Conservation (phyloP, 2,113 vertebrate species). For the Pelecanoides urinatrix region DNA sequence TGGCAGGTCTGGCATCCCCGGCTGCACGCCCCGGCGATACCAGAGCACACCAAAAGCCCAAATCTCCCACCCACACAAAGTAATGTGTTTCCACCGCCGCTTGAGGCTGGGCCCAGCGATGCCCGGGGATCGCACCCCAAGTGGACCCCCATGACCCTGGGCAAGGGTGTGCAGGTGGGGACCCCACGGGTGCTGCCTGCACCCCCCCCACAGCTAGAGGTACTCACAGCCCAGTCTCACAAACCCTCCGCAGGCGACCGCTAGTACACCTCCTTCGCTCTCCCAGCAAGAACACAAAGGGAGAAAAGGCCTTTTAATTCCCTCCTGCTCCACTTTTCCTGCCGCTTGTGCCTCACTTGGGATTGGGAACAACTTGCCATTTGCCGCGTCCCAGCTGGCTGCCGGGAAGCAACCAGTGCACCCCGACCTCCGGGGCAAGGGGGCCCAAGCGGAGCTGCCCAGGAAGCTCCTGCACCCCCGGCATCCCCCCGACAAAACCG, state of each 20-base stretch:
- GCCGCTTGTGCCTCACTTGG: not conserved
- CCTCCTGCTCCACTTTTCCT: not conserved
- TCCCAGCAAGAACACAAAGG: not conserved
- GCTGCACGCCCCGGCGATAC: rapidly evolving
- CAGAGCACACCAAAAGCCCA: rapidly evolving
- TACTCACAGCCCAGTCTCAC: not conserved
- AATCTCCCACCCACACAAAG: not conserved
- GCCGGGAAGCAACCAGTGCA: rapidly evolving
- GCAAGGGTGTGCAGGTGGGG: not conserved
- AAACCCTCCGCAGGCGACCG: not conserved
- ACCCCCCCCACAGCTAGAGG: not conserved
- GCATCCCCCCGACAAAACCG: not conserved
- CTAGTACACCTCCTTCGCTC: not conserved
- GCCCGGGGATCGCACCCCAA: not conserved
- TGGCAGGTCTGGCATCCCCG: rapidly evolving
- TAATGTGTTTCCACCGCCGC: rapidly evolving
- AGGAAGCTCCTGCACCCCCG: rapidly evolving
- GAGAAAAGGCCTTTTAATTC: constrained; percentile 8
- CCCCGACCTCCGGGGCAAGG: not conserved
- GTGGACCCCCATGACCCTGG: rapidly evolving
- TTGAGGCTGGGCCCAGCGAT: rapidly evolving
- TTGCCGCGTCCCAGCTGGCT: not conserved
- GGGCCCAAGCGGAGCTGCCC: rapidly evolving
- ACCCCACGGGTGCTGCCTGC: not conserved
- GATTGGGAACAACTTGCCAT: not conserved